phyloP scores from a whole-genome alignment of 2,888 invertebrate genomes.

The Andrena flavipes region DNA sequence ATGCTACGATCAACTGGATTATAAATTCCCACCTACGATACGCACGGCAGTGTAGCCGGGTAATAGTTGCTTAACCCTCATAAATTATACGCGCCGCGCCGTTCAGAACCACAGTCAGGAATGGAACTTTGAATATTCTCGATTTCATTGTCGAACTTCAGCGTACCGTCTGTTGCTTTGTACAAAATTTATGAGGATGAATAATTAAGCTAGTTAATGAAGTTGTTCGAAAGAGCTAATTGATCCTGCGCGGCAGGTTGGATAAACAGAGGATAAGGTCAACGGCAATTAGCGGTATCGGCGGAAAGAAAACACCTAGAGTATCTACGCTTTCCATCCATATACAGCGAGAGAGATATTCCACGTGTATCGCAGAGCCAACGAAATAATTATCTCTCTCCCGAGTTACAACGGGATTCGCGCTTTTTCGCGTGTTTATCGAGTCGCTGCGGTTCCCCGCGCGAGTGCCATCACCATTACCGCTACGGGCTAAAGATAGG shows the following conservation, averaged over 20 bases:
- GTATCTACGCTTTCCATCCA: no score
- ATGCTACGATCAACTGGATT: not conserved
- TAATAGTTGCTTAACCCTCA: not conserved
- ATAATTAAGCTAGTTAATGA: not conserved
- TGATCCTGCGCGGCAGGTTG: no score
- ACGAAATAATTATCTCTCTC: not conserved
- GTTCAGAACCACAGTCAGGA: not conserved
- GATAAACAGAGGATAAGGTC: no score
- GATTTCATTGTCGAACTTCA: not conserved
- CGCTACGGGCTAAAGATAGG: not conserved
- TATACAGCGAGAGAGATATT: no score
- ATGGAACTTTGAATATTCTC: not conserved
- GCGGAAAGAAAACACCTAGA: no score
- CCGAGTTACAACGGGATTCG: not conserved
- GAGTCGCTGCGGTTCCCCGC: not conserved
- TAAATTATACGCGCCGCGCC: not conserved
- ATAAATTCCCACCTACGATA: not conserved
- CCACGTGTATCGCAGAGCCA: not conserved
- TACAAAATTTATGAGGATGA: not conserved
- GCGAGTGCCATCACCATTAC: slow-evolving; percentile 1
- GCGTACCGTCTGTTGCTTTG: not conserved
- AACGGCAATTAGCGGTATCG: no score
- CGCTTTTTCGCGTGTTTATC: not conserved
- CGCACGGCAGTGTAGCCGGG: not conserved
- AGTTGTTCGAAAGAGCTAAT: no score